Conservation (phyloP, 1,140 invertebrate species). For the Philotrypesis tridentata region DNA sequence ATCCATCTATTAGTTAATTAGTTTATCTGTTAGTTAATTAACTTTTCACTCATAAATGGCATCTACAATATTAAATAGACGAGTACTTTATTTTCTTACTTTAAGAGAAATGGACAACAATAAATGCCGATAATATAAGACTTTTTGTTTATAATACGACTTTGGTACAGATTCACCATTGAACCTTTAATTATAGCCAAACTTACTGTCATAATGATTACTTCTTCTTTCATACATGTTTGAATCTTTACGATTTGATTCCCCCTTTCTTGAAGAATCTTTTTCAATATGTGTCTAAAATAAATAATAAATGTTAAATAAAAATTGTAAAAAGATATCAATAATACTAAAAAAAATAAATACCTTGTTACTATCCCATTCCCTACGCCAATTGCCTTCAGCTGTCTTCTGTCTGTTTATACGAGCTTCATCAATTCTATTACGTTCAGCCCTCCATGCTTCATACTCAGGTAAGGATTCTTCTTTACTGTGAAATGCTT, state of each 20-base stretch:
- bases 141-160: not conserved
- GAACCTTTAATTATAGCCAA: constrained; percentile 11
- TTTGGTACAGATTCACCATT: not conserved
- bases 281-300: constrained; percentile 60
- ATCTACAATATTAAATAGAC: not conserved
- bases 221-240: constrained; percentile 63
- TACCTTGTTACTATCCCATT: constrained; percentile 74
- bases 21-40: not conserved
- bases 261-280: constrained; percentile 58
- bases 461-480: constrained; percentile 68
- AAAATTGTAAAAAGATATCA: not conserved
- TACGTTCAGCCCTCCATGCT: constrained; percentile 72
- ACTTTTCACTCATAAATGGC: not conserved
- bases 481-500: constrained; percentile 54
- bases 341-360: constrained; percentile 22
- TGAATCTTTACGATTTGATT: constrained; percentile 57
- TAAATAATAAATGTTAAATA: constrained; percentile 20
- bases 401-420: constrained; percentile 72
- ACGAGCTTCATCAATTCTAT: constrained; percentile 72
- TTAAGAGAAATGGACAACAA: not conserved
- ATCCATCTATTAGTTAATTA: not conserved
- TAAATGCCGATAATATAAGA: not conserved
- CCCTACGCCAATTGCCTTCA: constrained; percentile 73
- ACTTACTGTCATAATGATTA: constrained; percentile 53
- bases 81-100: not conserved